Conservation (phyloP, 2,113 vertebrate species). For the Zosterops lateralis region DNA sequence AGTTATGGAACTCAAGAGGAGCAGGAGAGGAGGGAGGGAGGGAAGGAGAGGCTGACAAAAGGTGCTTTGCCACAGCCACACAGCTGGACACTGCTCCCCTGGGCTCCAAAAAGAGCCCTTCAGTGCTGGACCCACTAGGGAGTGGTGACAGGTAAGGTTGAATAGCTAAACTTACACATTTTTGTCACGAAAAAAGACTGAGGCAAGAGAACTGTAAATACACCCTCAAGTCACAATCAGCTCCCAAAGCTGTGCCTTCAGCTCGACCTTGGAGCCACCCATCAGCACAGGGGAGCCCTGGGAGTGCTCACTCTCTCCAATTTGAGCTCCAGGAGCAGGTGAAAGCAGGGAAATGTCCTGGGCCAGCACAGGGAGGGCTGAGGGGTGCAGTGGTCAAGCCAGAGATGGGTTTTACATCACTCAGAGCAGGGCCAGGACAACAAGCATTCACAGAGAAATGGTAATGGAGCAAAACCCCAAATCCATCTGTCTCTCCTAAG, state of each 20-base stretch:
- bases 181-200: neutral
- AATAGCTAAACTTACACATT: neutral
- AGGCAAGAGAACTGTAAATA: neutral
- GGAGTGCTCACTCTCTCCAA: accelerated
- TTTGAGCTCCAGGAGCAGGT: neutral
- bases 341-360: accelerated
- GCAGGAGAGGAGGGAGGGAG: neutral
- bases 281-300: neutral
- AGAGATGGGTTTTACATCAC: neutral
- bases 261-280: neutral
- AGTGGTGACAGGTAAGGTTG: neutral
- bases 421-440: neutral
- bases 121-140: neutral
- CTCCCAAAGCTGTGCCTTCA: neutral
- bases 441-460: neutral
- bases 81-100: neutral
- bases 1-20: neutral
- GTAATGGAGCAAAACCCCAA: neutral
- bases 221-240: neutral
- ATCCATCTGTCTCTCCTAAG: neutral
- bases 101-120: neutral
- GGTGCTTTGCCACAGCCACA: neutral
- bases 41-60: neutral
- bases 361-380: neutral
- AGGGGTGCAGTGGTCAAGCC: accelerated